These are phyloP conservation scores for Acrobeloides nanus DNA, from an alignment of 2,888 invertebrate genomes.

Conservation along the genomic window DNA sequence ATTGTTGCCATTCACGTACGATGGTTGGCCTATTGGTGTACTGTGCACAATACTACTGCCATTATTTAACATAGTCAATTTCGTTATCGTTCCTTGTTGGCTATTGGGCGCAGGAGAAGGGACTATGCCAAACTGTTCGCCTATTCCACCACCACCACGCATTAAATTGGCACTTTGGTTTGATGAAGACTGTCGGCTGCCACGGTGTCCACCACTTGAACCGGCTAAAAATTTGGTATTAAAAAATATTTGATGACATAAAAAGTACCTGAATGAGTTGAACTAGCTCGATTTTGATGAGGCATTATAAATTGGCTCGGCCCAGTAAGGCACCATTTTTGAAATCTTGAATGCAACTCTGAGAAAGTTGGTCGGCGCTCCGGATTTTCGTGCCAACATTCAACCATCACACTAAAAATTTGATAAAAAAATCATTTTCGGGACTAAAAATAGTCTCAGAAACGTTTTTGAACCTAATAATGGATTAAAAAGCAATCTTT, in stretches of 20 bases:
- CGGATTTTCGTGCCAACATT: conserved; percentile 94
- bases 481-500: too few species aligned
- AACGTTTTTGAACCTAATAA: too few species aligned
- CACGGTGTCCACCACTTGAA: conserved; percentile 14
- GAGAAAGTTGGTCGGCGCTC: conserved; percentile 82
- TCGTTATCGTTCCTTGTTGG: conserved; percentile 15
- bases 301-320: conserved; percentile 37
- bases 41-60: conserved; percentile 28
- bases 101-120: conserved; percentile 25
- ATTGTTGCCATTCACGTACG: too few species aligned
- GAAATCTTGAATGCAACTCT: conserved; percentile 63
- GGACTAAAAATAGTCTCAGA: too few species aligned
- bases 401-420: conserved; percentile 72
- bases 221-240: too few species aligned
- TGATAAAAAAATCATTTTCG: not conserved
- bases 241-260: too few species aligned
- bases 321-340: conserved; percentile 34
- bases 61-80: conserved; percentile 20
- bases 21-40: conserved; percentile 26
- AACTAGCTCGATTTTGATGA: conserved; percentile 23
- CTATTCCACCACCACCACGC: conserved; percentile 13
- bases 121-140: conserved; percentile 13
- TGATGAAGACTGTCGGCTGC: conserved; percentile 16
- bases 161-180: conserved; percentile 5
- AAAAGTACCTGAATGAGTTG: conserved; percentile 22